These are phyloP conservation scores for Dynastes tityus DNA, from an alignment of 2,888 invertebrate genomes.

Conservation along the genomic window DNA sequence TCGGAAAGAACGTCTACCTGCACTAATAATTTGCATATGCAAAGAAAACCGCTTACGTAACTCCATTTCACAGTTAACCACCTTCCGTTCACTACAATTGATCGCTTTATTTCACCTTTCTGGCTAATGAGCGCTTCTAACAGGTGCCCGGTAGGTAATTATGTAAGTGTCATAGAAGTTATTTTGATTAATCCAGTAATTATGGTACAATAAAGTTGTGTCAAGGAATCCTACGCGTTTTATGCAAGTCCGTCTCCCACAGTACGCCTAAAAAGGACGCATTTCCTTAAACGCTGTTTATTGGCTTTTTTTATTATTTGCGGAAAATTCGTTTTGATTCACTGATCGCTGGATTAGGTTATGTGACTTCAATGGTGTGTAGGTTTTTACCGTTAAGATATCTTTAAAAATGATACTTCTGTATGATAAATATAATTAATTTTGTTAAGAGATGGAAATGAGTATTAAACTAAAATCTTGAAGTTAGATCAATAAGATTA, in stretches of 20 bases:
- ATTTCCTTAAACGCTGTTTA: conserved; percentile 9
- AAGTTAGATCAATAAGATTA: too few relatives aligned
- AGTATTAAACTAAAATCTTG: too few relatives aligned
- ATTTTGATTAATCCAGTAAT: conserved; percentile 1
- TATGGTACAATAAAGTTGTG: background rate
- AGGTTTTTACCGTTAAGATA: background rate
- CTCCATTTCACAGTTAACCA: conserved; percentile 4
- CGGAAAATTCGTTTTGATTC: too few relatives aligned
- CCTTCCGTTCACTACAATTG: background rate
- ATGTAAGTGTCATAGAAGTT: conserved; percentile 5
- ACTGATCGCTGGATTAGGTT: background rate
- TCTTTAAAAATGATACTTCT: background rate
- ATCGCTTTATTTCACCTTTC: conserved; percentile 4
- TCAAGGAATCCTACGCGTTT: background rate
- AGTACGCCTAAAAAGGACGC: background rate
- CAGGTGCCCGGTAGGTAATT: conserved; percentile 18
- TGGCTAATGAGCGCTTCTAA: conserved; percentile 7
- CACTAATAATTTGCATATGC: background rate
- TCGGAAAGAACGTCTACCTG: background rate
- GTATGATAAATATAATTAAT: background rate
- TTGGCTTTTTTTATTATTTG: background rate
- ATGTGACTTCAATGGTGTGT: background rate
- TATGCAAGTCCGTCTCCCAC: conserved; percentile 7
- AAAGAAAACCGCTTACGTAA: conserved; percentile 6
- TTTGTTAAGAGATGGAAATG: too few relatives aligned